Conservation (phyloP, 2,113 vertebrate genomes). For the Rhabdornis inornatus region DNA sequence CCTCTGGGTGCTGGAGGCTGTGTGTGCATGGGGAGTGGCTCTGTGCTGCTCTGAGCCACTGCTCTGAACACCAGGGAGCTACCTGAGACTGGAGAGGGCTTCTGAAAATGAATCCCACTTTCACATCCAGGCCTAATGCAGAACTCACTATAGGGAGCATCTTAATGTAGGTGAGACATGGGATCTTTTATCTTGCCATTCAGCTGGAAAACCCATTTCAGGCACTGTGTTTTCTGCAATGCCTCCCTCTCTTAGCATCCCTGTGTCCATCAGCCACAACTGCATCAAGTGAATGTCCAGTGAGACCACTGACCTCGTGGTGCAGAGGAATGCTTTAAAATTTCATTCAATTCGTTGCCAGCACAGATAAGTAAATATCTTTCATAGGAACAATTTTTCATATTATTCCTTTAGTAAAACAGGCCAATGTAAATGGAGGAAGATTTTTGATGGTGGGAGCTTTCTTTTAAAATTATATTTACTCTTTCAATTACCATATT, state of each 20-base stretch:
- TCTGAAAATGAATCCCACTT: not conserved
- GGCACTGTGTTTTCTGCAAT: not conserved
- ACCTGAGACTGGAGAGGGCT: not conserved
- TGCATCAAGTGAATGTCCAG: not conserved
- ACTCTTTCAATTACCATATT: slow-evolving; percentile 39
- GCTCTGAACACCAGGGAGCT: not conserved
- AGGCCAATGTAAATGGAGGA: not conserved
- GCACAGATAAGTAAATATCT: not conserved
- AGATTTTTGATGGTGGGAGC: not conserved
- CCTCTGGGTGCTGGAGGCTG: not conserved
- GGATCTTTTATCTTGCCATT: not conserved
- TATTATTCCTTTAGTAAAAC: not conserved
- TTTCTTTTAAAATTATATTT: slow-evolving; percentile 46
- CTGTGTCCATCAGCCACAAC: not conserved
- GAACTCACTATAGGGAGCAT: not conserved
- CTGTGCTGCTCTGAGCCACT: not conserved
- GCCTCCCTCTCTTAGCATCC: not conserved
- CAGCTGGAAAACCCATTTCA: not conserved
- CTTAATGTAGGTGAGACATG: too few species aligned
- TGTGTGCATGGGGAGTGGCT: not conserved
- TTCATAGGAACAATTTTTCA: not conserved
- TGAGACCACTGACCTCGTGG: not conserved
- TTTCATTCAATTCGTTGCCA: not conserved
- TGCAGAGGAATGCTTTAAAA: not conserved
- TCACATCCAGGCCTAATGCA: not conserved